Evolutionary conservation across 2,888 invertebrate genomes (phyloP).

Genomic region (Temnothorax rugatulus): DNA sequence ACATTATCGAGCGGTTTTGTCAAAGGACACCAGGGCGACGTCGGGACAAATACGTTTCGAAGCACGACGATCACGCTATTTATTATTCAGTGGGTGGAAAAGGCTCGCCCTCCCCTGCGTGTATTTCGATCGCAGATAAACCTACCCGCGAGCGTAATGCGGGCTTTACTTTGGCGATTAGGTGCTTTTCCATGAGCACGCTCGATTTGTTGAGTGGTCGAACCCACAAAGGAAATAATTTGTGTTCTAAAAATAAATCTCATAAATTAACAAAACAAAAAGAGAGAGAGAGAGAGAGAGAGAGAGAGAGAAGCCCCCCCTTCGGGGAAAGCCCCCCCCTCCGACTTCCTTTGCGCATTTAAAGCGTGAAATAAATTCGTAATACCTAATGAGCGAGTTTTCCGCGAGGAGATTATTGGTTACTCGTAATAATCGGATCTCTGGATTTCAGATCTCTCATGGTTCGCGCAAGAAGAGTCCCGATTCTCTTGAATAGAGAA

Average conservation of each 20-base stretch:
- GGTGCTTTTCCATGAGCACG: constrained; percentile 69
- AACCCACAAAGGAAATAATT: constrained; percentile 31
- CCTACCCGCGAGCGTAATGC: constrained; percentile 70
- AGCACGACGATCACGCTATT: constrained; percentile 73
- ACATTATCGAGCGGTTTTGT: constrained; percentile 74
- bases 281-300: not conserved
- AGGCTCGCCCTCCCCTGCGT: constrained; percentile 70
- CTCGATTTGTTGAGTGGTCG: constrained; percentile 43
- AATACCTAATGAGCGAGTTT: not conserved
- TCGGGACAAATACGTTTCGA: constrained; percentile 75
- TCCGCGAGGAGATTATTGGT: not conserved
- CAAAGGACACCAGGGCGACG: constrained; percentile 68
- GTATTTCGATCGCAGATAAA: constrained; percentile 75
- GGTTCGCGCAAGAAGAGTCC: not conserved
- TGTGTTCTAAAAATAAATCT: constrained; percentile 17
- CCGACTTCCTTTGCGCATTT: not conserved
- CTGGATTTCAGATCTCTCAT: not conserved
- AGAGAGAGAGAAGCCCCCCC: not conserved
- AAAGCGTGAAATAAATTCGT: not conserved
- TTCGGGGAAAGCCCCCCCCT: too few species aligned
- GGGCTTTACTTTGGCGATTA: constrained; percentile 76
- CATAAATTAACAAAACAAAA: not conserved
- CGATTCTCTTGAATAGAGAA: not conserved
- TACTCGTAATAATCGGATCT: constrained; percentile 18
- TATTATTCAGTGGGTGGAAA: constrained; percentile 74